These are phyloP conservation scores for Venusia cambrica DNA, from an alignment of 2,888 invertebrate genomes.

Conservation along the genomic window DNA sequence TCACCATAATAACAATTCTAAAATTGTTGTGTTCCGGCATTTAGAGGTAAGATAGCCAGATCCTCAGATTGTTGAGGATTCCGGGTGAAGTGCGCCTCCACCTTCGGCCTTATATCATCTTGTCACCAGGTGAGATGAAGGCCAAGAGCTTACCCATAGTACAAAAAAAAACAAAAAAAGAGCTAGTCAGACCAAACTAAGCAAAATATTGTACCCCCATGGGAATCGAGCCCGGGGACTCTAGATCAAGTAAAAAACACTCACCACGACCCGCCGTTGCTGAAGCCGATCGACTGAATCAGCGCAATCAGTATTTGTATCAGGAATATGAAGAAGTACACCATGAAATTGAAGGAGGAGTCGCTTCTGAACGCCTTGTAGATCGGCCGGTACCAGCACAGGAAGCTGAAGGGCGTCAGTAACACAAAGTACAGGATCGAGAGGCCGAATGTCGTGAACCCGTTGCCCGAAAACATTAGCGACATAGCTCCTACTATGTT, in stretches of 20 bases:
- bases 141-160: no score
- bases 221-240: background rate
- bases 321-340: slow-evolving; percentile 99
- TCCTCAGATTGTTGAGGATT: no score
- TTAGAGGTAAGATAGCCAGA: no score
- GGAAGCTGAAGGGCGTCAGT: slow-evolving; percentile 97
- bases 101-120: no score
- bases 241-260: slow-evolving; percentile 34
- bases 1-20: no score
- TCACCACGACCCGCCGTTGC: slow-evolving; percentile 93
- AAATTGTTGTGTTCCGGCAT: no score
- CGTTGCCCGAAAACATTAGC: slow-evolving; percentile 83
- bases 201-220: background rate
- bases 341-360: slow-evolving; percentile 99
- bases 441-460: slow-evolving; percentile 90
- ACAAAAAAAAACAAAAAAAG: slow-evolving; percentile 28
- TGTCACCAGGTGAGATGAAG: no score
- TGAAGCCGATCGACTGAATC: slow-evolving; percentile 93
- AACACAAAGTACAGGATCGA: slow-evolving; percentile 93
- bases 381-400: slow-evolving; percentile 99
- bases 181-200: background rate
- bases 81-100: no score
- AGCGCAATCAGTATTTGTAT: slow-evolving; percentile 95
- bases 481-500: slow-evolving; percentile 94
- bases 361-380: slow-evolving; percentile 99